Base-by-base conservation (phyloP, 2,888 invertebrate species). In the Xanthia icteritia region DNA sequence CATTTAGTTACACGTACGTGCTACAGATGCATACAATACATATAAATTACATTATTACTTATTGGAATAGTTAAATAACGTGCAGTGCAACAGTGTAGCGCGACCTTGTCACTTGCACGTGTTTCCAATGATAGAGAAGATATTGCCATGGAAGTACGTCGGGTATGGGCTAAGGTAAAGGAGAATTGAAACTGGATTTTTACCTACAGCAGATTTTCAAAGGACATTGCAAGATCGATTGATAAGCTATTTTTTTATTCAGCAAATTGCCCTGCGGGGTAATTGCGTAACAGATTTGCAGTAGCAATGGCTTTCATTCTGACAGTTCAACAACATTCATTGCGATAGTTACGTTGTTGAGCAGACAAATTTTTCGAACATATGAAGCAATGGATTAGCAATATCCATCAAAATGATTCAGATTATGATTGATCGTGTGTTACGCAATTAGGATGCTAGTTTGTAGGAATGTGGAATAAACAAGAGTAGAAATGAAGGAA, bases 101-200 rank as follows among this genome's bases (percentile, higher is more conserved):
- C 68, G 77, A 67, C 85, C 77, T 85, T 84, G 77, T 77, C 73
- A 75, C 51, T 80, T 86, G 67, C 85, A 87, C 86, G 85, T 84
- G 87, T 87, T 84, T 72, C 71, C 67, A 76, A 86, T 86, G 74
- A 82, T 65, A 60, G 39, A 60, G 36, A 83, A 75, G 66, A 73
- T 83, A 84, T 84, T 79, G 76, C 75, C 58, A 84, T 86, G 70
- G 80, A 45, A 79, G 23, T 72, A 72, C 31, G 45, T 64, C 39
- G 27, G 64, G 51, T 71, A 17, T 39, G n/a, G 61, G 23, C 48
- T 79, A 72, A 72, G 71, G 51, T 27, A 79, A 5, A 84, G 48
- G 45, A 56, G 56, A 67, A 69, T 65, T 51, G 27, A 60, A 54
- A 60, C 13, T 69, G 2, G 31, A 60, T 31, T 60, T 20, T 60